Base-by-base conservation (phyloP, 2,797 vertebrate species). In the Benthosema pterotum region DNA sequence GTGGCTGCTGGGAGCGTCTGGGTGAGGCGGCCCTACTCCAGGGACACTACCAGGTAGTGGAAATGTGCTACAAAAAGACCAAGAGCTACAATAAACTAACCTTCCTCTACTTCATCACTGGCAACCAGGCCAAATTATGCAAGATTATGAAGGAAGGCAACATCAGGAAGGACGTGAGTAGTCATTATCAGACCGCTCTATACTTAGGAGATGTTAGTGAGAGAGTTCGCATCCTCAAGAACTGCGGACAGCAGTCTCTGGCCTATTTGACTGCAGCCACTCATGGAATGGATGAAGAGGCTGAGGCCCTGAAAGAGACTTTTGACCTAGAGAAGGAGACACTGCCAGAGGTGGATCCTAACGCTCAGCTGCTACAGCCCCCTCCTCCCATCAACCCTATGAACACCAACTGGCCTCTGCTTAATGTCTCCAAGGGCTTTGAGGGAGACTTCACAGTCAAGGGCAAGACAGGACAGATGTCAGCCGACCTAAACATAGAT, bases 101-200 rank as follows among this genome's bases (percentile, higher is more conserved):
- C 70, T 99, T 99, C 93, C 93, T 99, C 32, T 99, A 99, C 63
- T 95, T 99, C 59, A 95, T 99, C 88, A 99, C 97, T 0, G 97
- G 97, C 18, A 99, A 99, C 83, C 89, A 98, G 81, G 94, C 97
- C 69, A 99, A 99, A 73, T 93, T 99, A 16, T 93, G 96, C 70
- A 99, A 98, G 89, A 98, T 98, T 96, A 98, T 99, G 96, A 98
- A 97, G 85, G 98, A 98, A 0, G 96, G 97, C 97, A 65, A 99
- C 90, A 98, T 99, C 83, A 94, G 97, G 28, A 99, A 99, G 78
- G 97, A 99, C 83, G 97, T 99, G 97, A 99, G 97, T 5, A 97
- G 97, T 13, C 97, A 99, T 84, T 99, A 99, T 85, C 97, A 99
- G 91, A 97, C 95, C 0, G 96, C 97, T 7, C 89, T 99, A 0